phyloP scores from a whole-genome alignment of 1,140 invertebrate species.

The Caenorhabditis tropicalis region DNA sequence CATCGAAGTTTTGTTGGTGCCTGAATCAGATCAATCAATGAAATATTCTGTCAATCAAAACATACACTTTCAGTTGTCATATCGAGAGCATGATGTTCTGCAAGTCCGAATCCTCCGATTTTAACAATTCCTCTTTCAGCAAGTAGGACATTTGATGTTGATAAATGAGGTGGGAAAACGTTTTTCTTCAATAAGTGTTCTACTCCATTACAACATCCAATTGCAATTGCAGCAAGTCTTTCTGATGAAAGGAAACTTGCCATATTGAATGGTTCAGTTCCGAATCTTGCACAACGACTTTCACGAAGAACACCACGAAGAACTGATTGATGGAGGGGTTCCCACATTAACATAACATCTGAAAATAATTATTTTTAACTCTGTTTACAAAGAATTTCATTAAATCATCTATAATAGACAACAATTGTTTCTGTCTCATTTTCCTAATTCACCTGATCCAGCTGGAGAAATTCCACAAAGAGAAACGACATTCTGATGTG shows the following conservation, averaged over 20 bases:
- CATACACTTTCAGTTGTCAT: slow-evolving; percentile 22
- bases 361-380: too few relatives aligned
- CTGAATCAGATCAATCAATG: not conserved
- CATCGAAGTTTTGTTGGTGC: slow-evolving; percentile 8
- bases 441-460: not conserved
- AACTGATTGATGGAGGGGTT: slow-evolving; percentile 19
- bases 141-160: not conserved
- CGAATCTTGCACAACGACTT: slow-evolving; percentile 11
- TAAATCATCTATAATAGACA: too few relatives aligned
- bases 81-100: slow-evolving; percentile 22
- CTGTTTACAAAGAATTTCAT: too few relatives aligned
- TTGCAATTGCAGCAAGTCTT: slow-evolving; percentile 19
- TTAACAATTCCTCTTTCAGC: slow-evolving; percentile 20
- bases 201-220: slow-evolving; percentile 26
- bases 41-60: too few relatives aligned
- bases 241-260: slow-evolving; percentile 16
- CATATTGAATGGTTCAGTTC: slow-evolving; percentile 22
- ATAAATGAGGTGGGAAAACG: slow-evolving; percentile 5
- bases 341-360: slow-evolving; percentile 34
- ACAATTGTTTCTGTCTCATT: too few relatives aligned
- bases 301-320: slow-evolving; percentile 16
- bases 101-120: slow-evolving; percentile 16
- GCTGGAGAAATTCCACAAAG: not conserved
- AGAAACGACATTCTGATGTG: slow-evolving; percentile 13
- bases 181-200: slow-evolving; percentile 15